These are phyloP conservation scores for Rhynchomys soricoides DNA, from an alignment of 2,113 vertebrate genomes.

Conservation along the genomic window DNA sequence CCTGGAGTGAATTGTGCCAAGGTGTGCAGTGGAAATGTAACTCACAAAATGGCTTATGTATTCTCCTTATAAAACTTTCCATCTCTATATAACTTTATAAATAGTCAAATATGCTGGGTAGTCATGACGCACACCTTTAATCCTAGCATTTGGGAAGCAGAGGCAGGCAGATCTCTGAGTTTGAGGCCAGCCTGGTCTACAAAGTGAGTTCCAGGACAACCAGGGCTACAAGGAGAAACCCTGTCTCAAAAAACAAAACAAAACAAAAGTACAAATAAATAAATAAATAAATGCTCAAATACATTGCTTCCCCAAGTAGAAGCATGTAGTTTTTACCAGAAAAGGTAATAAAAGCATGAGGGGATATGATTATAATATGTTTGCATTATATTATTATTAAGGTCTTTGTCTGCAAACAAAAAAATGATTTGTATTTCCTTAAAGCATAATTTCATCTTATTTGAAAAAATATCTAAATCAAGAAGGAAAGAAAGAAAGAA, in stretches of 20 bases:
- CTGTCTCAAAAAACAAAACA: not conserved
- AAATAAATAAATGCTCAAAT: not conserved
- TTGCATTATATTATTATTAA: not conserved
- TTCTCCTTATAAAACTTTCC: not conserved
- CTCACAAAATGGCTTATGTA: not conserved
- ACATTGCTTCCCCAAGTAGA: not conserved
- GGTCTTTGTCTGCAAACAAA: not conserved
- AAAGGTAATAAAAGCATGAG: not conserved
- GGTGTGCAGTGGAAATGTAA: not conserved
- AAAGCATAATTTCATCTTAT: not conserved
- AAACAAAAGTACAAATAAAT: not conserved
- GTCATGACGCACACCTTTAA: not conserved
- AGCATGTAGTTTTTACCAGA: not conserved
- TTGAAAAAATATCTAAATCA: not conserved
- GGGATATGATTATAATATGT: not conserved
- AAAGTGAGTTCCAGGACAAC: not conserved
- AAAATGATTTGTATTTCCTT: not conserved
- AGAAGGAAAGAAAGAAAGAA: not conserved
- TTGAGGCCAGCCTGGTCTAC: not conserved
- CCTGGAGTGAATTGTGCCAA: not conserved
- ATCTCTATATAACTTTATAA: not conserved
- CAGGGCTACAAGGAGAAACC: not conserved
- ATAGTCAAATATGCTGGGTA: not conserved
- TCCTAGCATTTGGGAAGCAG: not conserved
- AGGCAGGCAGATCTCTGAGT: not conserved